These are phyloP conservation scores for Scortum barcoo DNA, from an alignment of 2,113 vertebrate species.

Conservation along the genomic window DNA sequence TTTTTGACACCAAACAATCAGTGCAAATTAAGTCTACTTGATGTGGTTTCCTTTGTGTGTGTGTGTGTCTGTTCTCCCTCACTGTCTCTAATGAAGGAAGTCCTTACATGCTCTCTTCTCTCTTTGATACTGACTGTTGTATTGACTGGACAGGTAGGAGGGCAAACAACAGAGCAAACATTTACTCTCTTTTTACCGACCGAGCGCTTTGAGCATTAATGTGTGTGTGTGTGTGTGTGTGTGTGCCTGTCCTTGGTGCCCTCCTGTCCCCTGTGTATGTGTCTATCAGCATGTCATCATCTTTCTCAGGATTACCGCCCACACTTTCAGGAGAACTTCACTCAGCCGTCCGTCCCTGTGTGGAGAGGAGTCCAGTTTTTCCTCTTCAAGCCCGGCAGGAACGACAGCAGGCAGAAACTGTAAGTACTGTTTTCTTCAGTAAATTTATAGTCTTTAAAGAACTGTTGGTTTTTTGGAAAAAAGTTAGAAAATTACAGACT, in stretches of 20 bases:
- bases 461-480: not conserved
- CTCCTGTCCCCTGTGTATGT: conserved; percentile 48
- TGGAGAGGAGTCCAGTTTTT: conserved; percentile 40
- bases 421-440: conserved; percentile 7
- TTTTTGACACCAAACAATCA: not conserved
- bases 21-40: fast-evolving
- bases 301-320: conserved; percentile 36
- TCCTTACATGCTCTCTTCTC: conserved; percentile 11
- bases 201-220: conserved; percentile 25
- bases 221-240: conserved; percentile 34
- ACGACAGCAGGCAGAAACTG: conserved; percentile 44
- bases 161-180: conserved; percentile 75
- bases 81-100: not conserved
- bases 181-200: conserved; percentile 65
- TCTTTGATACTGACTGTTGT: conserved; percentile 27
- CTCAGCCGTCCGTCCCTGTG: conserved; percentile 24
- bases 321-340: conserved; percentile 52
- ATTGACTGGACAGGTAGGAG: conserved; percentile 63
- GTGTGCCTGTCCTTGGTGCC: conserved; percentile 35
- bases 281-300: conserved; percentile 58
- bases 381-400: conserved; percentile 8
- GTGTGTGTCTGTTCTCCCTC: too few species aligned
- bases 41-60: not conserved
- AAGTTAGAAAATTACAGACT: too few species aligned
- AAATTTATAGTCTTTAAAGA: not conserved